Conservation (phyloP, 2,888 invertebrate genomes). For the Bombylius major region DNA sequence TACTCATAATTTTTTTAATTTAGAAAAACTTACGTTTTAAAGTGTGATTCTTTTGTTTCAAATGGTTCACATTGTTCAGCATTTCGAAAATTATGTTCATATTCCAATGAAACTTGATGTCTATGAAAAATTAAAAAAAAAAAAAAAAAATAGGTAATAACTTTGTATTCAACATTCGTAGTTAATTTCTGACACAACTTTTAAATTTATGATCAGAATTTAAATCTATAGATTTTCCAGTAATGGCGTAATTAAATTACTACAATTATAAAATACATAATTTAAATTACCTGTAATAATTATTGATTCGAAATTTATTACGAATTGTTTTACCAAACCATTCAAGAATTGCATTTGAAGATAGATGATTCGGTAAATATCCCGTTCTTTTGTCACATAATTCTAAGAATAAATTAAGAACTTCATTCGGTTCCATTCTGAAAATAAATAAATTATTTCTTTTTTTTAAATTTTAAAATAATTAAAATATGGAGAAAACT, state of each 20-base stretch:
- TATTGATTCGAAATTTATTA: slow-evolving; percentile 21
- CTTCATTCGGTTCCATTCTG: slow-evolving; percentile 12
- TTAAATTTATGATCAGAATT: no score
- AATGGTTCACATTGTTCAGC: slow-evolving; percentile 20
- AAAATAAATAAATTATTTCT: background rate
- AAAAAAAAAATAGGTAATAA: background rate
- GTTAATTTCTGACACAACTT: no score
- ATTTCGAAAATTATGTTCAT: slow-evolving; percentile 21
- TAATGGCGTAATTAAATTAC: no score
- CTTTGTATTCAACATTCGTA: no score
- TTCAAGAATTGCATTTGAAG: slow-evolving; percentile 24
- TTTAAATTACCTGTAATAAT: slow-evolving; percentile 21
- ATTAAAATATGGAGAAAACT: background rate
- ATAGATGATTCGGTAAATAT: slow-evolving; percentile 19
- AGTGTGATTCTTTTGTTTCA: slow-evolving; percentile 21
- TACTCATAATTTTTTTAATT: no score
- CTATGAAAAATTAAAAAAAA: slow-evolving; percentile 9
- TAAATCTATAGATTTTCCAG: no score
- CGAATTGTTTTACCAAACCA: slow-evolving; percentile 27
- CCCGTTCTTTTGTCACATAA: slow-evolving; percentile 9
- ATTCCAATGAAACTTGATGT: slow-evolving; percentile 22
- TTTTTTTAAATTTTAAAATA: background rate
- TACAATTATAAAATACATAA: background rate
- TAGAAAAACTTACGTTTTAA: slow-evolving; percentile 20
- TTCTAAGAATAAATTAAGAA: slow-evolving; percentile 9